Evolutionary conservation across 2,888 invertebrate species (phyloP).

Genomic region (Orchesella flavescens): DNA sequence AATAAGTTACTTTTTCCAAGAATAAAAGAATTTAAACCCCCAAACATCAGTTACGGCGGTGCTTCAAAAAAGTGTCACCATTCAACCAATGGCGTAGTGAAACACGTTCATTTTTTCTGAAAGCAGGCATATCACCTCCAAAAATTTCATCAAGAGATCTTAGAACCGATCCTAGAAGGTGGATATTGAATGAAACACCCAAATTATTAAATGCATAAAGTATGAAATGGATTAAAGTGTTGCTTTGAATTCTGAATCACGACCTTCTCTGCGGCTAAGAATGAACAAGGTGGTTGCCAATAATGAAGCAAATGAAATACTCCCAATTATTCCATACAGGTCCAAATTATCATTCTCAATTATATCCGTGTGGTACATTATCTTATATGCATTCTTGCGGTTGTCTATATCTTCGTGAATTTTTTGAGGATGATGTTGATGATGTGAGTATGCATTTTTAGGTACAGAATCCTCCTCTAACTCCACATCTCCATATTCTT

Average conservation of each 20-base stretch:
- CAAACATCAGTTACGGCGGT: no score
- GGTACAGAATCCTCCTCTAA: neutral
- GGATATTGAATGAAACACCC: neutral
- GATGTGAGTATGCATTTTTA: neutral
- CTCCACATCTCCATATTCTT: neutral
- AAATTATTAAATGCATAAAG: neutral
- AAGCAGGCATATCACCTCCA: neutral
- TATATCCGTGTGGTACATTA: neutral
- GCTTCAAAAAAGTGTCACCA: no score
- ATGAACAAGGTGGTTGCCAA: constrained; percentile 16
- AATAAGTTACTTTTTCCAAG: no score
- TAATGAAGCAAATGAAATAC: constrained; percentile 20
- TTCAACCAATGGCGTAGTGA: no score
- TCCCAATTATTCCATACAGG: constrained; percentile 19
- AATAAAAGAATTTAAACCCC: no score
- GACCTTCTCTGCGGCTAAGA: constrained; percentile 9
- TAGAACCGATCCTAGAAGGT: constrained; percentile 3
- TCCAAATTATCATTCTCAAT: constrained; percentile 25
- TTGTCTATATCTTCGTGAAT: neutral
- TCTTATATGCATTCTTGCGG: neutral
- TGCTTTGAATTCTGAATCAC: neutral
- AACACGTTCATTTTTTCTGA: no score
- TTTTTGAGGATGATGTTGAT: neutral
- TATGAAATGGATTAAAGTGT: neutral
- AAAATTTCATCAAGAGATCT: constrained; percentile 9